phyloP scores from a whole-genome alignment of 2,888 invertebrate genomes.

The Toxonevra muliebris region DNA sequence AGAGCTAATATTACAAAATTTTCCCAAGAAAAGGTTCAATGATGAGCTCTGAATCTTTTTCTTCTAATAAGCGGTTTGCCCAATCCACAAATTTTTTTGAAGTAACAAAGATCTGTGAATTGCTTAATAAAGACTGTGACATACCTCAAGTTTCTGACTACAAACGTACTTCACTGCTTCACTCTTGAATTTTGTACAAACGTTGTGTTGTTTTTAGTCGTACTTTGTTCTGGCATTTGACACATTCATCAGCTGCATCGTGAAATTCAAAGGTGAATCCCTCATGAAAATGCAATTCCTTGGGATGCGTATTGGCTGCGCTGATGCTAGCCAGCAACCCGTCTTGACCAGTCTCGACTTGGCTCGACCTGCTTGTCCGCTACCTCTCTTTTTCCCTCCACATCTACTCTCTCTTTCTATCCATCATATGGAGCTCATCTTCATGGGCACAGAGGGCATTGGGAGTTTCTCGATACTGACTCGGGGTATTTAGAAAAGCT shows the following conservation, averaged over 20 bases:
- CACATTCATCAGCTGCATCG: too few species aligned
- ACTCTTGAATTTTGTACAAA: neutral
- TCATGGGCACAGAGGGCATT: neutral
- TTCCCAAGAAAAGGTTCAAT: neutral
- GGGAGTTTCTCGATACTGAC: neutral
- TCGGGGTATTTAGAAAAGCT: neutral
- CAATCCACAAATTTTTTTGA: neutral
- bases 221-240: too few species aligned
- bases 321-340: too few species aligned
- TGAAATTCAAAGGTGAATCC: too few species aligned
- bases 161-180: neutral
- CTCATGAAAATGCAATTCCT: too few species aligned
- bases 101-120: too few species aligned
- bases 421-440: constrained; percentile 1
- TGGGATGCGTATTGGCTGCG: too few species aligned
- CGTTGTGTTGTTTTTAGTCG: neutral
- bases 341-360: neutral
- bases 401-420: constrained; percentile 1
- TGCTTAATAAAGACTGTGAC: too few species aligned
- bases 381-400: constrained; percentile 4
- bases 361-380: constrained; percentile 2
- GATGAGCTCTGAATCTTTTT: neutral
- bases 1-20: constrained; percentile 2
- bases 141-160: too few species aligned
- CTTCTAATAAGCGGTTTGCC: constrained; percentile 1